A percentile compares a stretch with the other conserved stretches of the same genome.
Conservation (phyloP, 2,113 vertebrate species). For the Toxotes chatareus region DNA sequence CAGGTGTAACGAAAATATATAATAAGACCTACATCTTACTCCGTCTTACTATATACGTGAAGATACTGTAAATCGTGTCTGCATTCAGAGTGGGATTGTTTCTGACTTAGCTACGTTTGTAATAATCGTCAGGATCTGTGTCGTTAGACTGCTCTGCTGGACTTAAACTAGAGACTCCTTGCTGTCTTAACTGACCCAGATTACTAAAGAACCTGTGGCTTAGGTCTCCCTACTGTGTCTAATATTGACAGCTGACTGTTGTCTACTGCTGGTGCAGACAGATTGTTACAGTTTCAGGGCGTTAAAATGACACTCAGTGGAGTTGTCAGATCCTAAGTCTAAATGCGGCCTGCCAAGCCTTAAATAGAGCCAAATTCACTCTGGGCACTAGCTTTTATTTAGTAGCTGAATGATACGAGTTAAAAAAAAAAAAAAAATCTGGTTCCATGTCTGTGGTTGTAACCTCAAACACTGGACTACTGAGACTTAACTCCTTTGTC, state of each 20-base stretch:
- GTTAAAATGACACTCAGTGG: slow-evolving; percentile 19
- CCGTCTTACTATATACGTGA: background rate
- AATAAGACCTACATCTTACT: background rate
- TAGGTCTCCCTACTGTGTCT: slow-evolving; percentile 4
- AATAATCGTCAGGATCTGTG: background rate
- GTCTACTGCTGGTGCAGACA: background rate
- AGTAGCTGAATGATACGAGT: background rate
- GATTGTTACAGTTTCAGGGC: background rate
- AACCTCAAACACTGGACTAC: slow-evolving; percentile 9
- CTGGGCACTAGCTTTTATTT: background rate
- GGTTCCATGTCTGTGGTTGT: slow-evolving; percentile 1
- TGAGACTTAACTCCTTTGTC: slow-evolving; percentile 26
- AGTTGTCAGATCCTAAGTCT: slow-evolving; percentile 23
- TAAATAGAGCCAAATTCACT: slow-evolving; percentile 11
- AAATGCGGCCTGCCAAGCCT: background rate
- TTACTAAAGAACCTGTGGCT: background rate
- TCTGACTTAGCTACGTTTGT: background rate
- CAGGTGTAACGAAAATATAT: background rate
- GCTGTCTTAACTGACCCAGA: slow-evolving; percentile 9
- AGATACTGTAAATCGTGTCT: background rate
- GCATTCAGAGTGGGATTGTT: background rate
- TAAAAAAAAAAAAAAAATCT: background rate
- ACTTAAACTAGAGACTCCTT: background rate
- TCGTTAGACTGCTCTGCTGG: background rate
- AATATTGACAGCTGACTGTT: slow-evolving; percentile 21